A percentile compares a stretch with the other conserved stretches of the same genome.
Evolutionary conservation across 2,888 invertebrate species (phyloP).

Genomic region (Phrixothrix hirtus): DNA sequence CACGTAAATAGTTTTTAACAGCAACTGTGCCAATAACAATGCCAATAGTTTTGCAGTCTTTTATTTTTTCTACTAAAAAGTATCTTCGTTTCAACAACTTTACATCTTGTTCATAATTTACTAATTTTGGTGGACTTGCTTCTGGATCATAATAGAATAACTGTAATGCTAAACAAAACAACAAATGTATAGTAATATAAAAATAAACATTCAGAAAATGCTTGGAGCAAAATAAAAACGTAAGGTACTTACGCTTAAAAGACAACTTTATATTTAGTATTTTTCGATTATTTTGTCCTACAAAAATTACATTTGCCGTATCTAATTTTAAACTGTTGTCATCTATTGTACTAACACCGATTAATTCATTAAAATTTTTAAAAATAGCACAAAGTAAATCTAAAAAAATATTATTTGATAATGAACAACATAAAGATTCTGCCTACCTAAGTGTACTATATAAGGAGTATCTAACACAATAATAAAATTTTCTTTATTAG

Average conservation of each 20-base stretch:
- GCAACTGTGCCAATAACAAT: slow-evolving; percentile 91
- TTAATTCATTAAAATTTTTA: neutral
- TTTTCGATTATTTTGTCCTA: slow-evolving; percentile 60
- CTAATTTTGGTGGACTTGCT: slow-evolving; percentile 49
- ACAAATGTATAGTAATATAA: slow-evolving; percentile 1
- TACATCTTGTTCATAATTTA: slow-evolving; percentile 52
- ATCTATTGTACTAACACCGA: neutral
- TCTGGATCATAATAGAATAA: slow-evolving; percentile 64
- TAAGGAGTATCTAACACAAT: slow-evolving; percentile 72
- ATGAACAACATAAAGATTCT: neutral
- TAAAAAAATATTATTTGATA: neutral
- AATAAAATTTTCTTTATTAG: slow-evolving; percentile 57
- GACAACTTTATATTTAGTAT: slow-evolving; percentile 58
- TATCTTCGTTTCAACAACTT: slow-evolving; percentile 77
- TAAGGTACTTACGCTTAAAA: slow-evolving; percentile 42
- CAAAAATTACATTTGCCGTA: slow-evolving; percentile 61
- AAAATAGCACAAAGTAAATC: slow-evolving; percentile 1
- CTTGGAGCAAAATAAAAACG: no score
- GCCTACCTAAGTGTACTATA: slow-evolving; percentile 63
- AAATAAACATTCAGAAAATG: no score
- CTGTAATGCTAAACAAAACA: slow-evolving; percentile 56
- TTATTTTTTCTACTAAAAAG: slow-evolving; percentile 86
- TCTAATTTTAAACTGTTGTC: no score
- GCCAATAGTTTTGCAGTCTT: slow-evolving; percentile 85
- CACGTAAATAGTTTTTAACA: slow-evolving; percentile 75